Evolutionary conservation across 2,113 vertebrate genomes (phyloP).

Genomic region (Phalacrocorax aristotelis): DNA sequence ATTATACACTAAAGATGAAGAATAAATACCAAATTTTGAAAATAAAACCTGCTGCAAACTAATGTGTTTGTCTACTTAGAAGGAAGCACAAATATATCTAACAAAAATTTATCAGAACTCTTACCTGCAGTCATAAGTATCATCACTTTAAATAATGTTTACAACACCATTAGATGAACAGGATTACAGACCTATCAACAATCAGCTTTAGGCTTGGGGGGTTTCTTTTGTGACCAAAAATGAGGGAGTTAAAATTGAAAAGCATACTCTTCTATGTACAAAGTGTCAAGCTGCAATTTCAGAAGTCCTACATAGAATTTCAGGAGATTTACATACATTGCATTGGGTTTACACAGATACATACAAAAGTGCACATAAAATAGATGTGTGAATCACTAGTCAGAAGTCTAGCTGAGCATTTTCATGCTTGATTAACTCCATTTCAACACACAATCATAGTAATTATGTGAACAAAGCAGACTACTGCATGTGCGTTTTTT

Average conservation of each 20-base stretch:
- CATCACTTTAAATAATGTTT: not conserved
- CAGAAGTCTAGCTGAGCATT: not conserved
- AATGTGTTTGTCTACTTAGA: not conserved
- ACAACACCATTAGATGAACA: not conserved
- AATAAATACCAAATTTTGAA: not conserved
- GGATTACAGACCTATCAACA: not conserved
- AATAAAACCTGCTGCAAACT: not conserved
- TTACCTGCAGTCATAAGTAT: not conserved
- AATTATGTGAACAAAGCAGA: conserved; percentile 22
- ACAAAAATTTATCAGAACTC: not conserved
- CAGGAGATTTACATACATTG: not conserved
- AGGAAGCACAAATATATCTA: not conserved
- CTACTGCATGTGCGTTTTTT: not conserved
- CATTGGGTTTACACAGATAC: not conserved
- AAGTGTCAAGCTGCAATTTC: not conserved
- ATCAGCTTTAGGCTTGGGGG: not conserved
- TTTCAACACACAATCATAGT: not conserved
- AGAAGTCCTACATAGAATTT: not conserved
- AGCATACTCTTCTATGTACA: not conserved
- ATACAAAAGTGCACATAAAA: not conserved
- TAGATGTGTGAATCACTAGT: not conserved
- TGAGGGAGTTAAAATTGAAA: not conserved
- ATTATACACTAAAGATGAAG: not conserved
- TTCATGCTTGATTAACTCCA: conserved; percentile 22
- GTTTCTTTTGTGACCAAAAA: not conserved